These are phyloP conservation scores for Actenoides lindsayi DNA, from an alignment of 2,113 vertebrate species.

Conservation along the genomic window DNA sequence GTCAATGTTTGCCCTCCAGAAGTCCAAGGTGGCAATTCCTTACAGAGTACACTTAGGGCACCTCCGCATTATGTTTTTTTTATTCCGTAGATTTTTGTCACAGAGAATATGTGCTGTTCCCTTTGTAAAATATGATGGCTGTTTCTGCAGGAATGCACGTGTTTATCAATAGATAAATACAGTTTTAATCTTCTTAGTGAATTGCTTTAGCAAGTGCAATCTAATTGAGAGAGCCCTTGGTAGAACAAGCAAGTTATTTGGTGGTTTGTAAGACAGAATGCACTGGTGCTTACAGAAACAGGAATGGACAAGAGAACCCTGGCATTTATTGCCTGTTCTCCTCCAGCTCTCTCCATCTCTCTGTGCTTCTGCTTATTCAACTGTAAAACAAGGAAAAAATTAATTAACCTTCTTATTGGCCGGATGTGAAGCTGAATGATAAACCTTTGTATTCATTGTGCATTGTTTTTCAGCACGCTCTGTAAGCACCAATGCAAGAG, in stretches of 20 bases:
- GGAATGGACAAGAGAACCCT: constrained; percentile 6
- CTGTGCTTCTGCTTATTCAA: constrained; percentile 42
- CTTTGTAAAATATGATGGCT: not conserved
- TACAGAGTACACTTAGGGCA: not conserved
- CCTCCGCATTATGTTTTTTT: not conserved
- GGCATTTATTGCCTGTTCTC: constrained; percentile 54
- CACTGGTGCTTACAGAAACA: not conserved
- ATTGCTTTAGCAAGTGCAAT: not conserved
- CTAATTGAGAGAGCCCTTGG: constrained; percentile 20
- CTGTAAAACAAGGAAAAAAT: constrained; percentile 59
- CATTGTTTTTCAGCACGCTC: not conserved
- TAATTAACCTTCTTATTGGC: constrained; percentile 51
- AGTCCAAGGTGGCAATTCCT: not conserved
- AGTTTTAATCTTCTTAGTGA: constrained; percentile 10
- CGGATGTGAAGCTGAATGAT: not conserved
- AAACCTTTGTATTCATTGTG: not conserved
- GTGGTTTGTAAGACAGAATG: not conserved
- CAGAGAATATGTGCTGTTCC: not conserved
- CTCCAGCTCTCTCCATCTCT: constrained; percentile 6
- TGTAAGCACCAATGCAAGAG: not conserved
- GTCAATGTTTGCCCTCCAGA: no score
- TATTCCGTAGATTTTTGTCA: not conserved
- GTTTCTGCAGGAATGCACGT: not conserved
- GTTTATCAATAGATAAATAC: constrained; percentile 24
- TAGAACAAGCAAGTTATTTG: not conserved